phyloP scores from a whole-genome alignment of 2,888 invertebrate species.

The Meta bourneti region DNA sequence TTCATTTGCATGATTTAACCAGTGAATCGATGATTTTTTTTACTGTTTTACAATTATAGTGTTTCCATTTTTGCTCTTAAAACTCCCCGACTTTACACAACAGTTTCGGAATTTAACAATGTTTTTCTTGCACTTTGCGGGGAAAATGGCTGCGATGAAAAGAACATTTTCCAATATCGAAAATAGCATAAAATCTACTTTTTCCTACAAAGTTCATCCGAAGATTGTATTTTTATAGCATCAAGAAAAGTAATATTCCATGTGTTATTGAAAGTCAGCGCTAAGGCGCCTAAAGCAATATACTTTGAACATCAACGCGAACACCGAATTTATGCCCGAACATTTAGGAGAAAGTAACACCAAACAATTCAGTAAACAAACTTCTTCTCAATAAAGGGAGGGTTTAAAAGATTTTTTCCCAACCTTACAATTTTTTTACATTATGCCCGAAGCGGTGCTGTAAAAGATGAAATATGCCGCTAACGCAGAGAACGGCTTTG shows the following conservation, averaged over 20 bases:
- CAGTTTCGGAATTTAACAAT: background rate
- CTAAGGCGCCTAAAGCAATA: conserved; percentile 12
- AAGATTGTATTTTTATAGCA: conserved; percentile 37
- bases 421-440: background rate
- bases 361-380: conserved; percentile 50
- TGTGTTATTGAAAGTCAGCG: conserved; percentile 21
- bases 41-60: background rate
- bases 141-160: conserved; percentile 4
- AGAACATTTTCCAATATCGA: conserved; percentile 1
- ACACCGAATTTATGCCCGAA: conserved; percentile 40
- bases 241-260: conserved; percentile 20
- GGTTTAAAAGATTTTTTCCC: conserved; percentile 21
- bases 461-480: conserved; percentile 57
- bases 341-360: conserved; percentile 35
- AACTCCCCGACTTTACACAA: background rate
- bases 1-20: too few species aligned
- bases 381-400: conserved; percentile 8
- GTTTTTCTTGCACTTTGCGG: background rate
- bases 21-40: too few species aligned
- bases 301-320: conserved; percentile 4
- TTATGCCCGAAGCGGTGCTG: background rate
- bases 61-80: background rate
- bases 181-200: conserved; percentile 24
- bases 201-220: conserved; percentile 11
- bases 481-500: conserved; percentile 13